A percentile compares a stretch with the other conserved stretches of the same genome.
Conservation (phyloP, 2,113 vertebrate genomes). For the Hydrolagus affinis region DNA sequence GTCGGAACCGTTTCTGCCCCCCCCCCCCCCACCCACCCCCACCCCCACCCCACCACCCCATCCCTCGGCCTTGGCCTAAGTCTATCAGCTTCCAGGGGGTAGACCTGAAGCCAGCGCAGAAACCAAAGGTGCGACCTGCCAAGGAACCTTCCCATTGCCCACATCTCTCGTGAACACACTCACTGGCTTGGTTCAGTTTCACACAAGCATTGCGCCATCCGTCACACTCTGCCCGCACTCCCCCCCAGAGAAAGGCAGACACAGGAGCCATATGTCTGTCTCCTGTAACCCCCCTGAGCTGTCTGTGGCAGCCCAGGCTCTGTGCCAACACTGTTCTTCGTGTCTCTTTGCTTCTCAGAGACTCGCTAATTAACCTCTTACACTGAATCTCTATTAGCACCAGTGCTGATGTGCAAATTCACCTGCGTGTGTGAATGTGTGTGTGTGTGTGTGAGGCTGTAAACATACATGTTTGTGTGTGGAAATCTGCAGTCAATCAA, state of each 20-base stretch:
- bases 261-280: slow-evolving; percentile 14
- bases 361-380: background rate
- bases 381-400: background rate
- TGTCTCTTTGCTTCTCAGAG: background rate
- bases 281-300: background rate
- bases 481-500: slow-evolving; percentile 38
- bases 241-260: background rate
- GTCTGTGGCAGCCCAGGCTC: background rate
- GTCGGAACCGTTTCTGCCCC: no score
- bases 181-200: background rate
- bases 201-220: background rate
- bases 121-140: background rate
- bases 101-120: no score
- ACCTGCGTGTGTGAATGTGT: background rate
- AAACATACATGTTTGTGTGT: background rate
- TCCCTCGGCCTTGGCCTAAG: no score
- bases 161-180: background rate
- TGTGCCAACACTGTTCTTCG: background rate
- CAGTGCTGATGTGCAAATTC: background rate
- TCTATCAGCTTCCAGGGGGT: no score
- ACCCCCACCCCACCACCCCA: no score
- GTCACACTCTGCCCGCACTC: no score
- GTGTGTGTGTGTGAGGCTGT: background rate
- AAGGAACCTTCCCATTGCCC: background rate
- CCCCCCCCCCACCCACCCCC: no score